Evolutionary conservation across 2,113 vertebrate genomes (phyloP), one percentile per base, ranked within the genome.

Genomic region (Mohoua ochrocephala): DNA sequence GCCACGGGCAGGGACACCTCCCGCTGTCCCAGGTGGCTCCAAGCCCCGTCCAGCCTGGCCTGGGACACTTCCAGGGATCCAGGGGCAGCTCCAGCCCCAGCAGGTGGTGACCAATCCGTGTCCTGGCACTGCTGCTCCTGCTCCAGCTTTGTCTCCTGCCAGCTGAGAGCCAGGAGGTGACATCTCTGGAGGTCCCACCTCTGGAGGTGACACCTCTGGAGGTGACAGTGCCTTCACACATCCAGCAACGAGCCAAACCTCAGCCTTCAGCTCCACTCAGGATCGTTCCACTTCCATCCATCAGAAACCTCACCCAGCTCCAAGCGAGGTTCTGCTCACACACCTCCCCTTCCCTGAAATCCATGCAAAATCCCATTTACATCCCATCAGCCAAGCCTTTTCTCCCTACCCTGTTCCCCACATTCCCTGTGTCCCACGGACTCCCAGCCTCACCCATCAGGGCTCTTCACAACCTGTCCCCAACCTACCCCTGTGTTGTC

Each of bases 161-260:
- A 14, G 52, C 33, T 41, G 57, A 26, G 26, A 35, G 53, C 10
- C 18, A 7, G 45, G 31, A 64, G 33, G 50, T 56, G 15, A 7
- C n/a, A n/a, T n/a, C n/a, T n/a, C n/a, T n/a, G n/a, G n/a, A n/a
- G n/a, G n/a, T n/a, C n/a, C n/a, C 49, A 5, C 27, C 56, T 63
- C 52, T 21, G 45, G n/a, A 65, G 35, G 50, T 56, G 16, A 6
- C 49, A 5, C 27, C 56, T 54, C 47, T 15, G 28, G 26, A 3
- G 0, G 0, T 13, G 22, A 17, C 5, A 6, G 5, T 18, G 11
- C 37, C 54, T 47, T 47, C 21, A 12, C 27, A 11, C 22, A 4
- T 7, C 18, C 15, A 24, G 8, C 47, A 28, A 22, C 3, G 49
- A 80, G 30, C 57, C 57, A 57, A 23, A 24, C 5, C 59, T 56